These are phyloP conservation scores for Phylloscopus collybita DNA, from an alignment of 2,797 vertebrate species.

Conservation along the genomic window DNA sequence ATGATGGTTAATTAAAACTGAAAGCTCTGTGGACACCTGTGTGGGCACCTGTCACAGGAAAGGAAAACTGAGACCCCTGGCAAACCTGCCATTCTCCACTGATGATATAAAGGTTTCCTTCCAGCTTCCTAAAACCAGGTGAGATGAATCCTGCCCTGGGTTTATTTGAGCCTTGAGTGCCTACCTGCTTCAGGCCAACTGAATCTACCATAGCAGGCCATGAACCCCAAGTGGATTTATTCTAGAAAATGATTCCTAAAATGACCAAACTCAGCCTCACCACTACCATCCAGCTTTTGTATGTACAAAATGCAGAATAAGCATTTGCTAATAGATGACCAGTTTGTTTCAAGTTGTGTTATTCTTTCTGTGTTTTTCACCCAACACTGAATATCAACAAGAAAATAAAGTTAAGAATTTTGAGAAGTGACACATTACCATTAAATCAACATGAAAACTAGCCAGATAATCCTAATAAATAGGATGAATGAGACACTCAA, in stretches of 20 bases:
- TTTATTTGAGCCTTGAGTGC: background rate
- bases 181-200: background rate
- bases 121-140: background rate
- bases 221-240: background rate
- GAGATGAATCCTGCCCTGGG: background rate
- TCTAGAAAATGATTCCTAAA: background rate
- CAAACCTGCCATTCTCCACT: background rate
- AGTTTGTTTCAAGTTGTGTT: background rate
- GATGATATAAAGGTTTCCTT: background rate
- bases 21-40: background rate
- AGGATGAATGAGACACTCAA: background rate
- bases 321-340: background rate
- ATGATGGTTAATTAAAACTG: background rate
- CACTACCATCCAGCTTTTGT: background rate
- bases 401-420: background rate
- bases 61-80: background rate
- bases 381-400: background rate
- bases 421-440: background rate
- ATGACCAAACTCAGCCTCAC: background rate
- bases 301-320: background rate
- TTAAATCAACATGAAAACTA: background rate
- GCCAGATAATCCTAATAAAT: background rate
- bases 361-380: background rate
- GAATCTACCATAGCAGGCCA: background rate
- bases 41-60: background rate